phyloP scores from a whole-genome alignment of 2,888 invertebrate genomes.

The Xylophagus ater region DNA sequence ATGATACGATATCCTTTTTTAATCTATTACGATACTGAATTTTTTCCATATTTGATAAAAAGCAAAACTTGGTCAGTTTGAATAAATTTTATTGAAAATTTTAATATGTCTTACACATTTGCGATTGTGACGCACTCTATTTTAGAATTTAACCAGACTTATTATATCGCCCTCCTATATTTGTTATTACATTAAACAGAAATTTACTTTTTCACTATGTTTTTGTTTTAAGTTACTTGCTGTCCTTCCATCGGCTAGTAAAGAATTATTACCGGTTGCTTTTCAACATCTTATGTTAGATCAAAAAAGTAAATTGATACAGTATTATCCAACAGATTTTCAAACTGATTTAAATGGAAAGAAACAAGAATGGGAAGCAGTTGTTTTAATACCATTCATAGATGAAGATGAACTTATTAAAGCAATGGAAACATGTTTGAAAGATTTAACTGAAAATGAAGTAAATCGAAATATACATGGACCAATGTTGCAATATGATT shows the following conservation, averaged over 20 bases:
- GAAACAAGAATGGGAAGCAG: constrained; percentile 91
- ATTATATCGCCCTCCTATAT: no score
- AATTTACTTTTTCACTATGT: constrained; percentile 9
- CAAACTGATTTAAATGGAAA: constrained; percentile 94
- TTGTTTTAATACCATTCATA: constrained; percentile 87
- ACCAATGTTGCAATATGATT: constrained; percentile 72
- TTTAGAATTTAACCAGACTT: no score
- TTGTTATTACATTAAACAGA: not conserved
- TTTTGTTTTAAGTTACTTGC: constrained; percentile 54
- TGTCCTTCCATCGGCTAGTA: constrained; percentile 80
- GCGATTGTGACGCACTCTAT: no score
- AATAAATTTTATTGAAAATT: no score
- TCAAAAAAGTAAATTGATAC: constrained; percentile 65
- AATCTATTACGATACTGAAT: no score
- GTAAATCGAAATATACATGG: constrained; percentile 68
- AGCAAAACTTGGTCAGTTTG: no score
- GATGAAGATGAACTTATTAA: constrained; percentile 52
- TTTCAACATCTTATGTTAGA: constrained; percentile 70
- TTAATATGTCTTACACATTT: no score
- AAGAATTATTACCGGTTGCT: constrained; percentile 59
- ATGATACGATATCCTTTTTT: no score
- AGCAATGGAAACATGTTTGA: constrained; percentile 62
- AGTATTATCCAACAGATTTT: constrained; percentile 86
- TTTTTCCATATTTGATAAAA: no score
- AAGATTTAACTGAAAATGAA: constrained; percentile 57